A percentile compares a stretch with the other conserved stretches of the same genome.
phyloP scores from a whole-genome alignment of 2,797 vertebrate genomes.

The Loris lydekkerianus region DNA sequence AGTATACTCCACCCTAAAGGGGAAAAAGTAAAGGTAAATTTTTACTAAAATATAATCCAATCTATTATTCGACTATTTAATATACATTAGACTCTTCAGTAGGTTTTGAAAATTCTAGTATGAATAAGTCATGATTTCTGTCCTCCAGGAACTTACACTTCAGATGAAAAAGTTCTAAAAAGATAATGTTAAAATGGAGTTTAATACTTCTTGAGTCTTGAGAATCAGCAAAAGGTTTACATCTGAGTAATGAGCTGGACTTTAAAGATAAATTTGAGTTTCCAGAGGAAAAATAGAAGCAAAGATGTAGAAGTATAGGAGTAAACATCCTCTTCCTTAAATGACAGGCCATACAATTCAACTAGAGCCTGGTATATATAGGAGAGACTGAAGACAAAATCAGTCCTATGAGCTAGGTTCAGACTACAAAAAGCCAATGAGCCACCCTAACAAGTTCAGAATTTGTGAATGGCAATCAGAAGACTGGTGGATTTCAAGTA shows the following conservation, averaged over 20 bases:
- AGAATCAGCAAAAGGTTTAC: neutral
- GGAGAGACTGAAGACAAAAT: neutral
- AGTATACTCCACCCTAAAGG: neutral
- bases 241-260: neutral
- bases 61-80: slow-evolving; percentile 8
- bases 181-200: neutral
- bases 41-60: neutral
- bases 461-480: neutral
- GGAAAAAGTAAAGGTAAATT: neutral
- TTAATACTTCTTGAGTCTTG: neutral
- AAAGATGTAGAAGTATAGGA: neutral
- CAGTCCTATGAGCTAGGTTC: neutral
- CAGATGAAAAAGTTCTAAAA: neutral
- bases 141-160: slow-evolving; percentile 48
- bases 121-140: slow-evolving; percentile 59
- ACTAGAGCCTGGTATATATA: neutral
- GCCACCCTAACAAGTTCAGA: neutral
- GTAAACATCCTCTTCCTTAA: neutral
- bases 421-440: neutral
- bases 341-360: neutral
- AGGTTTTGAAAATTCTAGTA: slow-evolving; percentile 30
- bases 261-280: neutral
- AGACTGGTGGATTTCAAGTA: neutral
- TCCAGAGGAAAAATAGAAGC: neutral
- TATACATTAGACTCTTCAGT: neutral